Evolutionary conservation across 1,140 invertebrate species (phyloP).

Genomic region (Ceratina calcarata): DNA sequence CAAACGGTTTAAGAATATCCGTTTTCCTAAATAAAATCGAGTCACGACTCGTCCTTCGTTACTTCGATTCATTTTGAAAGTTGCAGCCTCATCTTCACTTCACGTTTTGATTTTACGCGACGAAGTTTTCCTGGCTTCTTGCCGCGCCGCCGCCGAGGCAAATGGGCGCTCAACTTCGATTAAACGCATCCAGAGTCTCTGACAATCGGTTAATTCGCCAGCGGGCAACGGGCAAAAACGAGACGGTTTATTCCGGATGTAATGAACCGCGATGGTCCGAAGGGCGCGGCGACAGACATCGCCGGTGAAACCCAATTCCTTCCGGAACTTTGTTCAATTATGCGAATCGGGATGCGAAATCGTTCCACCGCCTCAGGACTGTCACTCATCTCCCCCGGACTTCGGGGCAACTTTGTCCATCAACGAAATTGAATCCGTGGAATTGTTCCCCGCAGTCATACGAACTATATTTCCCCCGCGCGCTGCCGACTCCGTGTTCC

Average conservation of each 20-base stretch:
- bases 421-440: slow-evolving; percentile 41
- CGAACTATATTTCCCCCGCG: not conserved
- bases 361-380: not conserved
- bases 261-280: slow-evolving; percentile 14
- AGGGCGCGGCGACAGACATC: too few relatives aligned
- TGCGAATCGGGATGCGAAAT: slow-evolving; percentile 23
- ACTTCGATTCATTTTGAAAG: too few relatives aligned
- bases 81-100: too few relatives aligned
- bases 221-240: not conserved
- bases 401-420: slow-evolving; percentile 40
- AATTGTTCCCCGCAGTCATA: not conserved
- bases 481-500: not conserved
- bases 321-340: slow-evolving; percentile 29
- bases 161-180: slow-evolving; percentile 3
- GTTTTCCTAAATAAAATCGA: too few relatives aligned
- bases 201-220: slow-evolving; percentile 7
- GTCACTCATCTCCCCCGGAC: slow-evolving; percentile 22
- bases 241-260: not conserved
- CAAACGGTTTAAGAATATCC: too few relatives aligned
- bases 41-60: too few relatives aligned
- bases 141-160: not conserved
- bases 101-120: too few relatives aligned
- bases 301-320: not conserved
- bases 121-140: not conserved
- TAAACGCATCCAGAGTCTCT: not conserved